Base-by-base conservation (phyloP, 1,140 invertebrate species). In the Drepana arcuata region DNA sequence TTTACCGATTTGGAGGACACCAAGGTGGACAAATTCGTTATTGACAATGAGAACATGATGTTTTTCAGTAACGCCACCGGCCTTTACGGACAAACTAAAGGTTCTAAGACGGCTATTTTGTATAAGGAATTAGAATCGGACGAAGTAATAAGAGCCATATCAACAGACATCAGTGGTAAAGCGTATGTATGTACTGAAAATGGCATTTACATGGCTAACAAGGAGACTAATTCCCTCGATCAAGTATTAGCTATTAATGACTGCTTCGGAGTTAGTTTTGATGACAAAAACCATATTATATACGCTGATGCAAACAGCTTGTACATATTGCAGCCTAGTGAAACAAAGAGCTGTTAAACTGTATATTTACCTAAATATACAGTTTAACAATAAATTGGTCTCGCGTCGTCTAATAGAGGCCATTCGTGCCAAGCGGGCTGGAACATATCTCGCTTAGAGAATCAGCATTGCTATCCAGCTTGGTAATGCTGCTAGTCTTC, bases 1-100 rank as follows among this genome's bases (percentile, higher is more conserved):
- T 65, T 68, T 21, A 45, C 43, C 25, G 70, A 80, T 34, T 51
- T 80, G 24, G 59, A 77, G 57, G 59, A 74, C n/a, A 72, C 62
- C 0, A 71, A 71, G 49, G 63, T 74, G 0, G 63, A 73, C 32
- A 51, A 61, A 12, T 74, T 79, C 15, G 33, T 66, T 12, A 67
- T 79, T 15, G 75, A 74, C n/a, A 56, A 68, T 27, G 48, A 71
- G 7, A 35, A 67, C 31, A 18, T 37, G 1, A 57, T 72, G 28
- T 79, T 63, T 31, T 79, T 48, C 23, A 65, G 54, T 0, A 75
- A 79, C 35, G 29, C 38, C 3, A 62, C 59, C 5, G 71, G 74
- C 10, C 40, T 79, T 11, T 78, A 52, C 16, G 48, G 59, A 32
- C 65, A 70, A 37, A 56, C 56, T 14, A 72, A 68, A 41, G 71